Conservation (phyloP, 2,888 invertebrate genomes). For the Polyommatus icarus region DNA sequence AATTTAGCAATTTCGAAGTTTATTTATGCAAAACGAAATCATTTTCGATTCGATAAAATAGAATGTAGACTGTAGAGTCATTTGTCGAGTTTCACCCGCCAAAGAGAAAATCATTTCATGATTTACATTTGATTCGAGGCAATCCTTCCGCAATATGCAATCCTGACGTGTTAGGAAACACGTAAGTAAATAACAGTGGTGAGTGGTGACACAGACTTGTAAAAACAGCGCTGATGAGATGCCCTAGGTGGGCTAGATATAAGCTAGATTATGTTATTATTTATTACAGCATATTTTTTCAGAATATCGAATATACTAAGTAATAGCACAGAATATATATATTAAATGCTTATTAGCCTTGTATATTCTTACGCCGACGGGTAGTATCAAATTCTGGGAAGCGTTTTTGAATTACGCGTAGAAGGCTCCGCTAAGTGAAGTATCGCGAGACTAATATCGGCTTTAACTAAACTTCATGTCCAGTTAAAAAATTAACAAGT, state of each 20-base stretch:
- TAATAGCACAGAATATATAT: no score
- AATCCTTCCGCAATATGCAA: conserved; percentile 3
- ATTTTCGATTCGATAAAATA: not conserved
- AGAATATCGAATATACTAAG: no score
- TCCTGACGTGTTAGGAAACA: not conserved
- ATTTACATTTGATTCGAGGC: conserved; percentile 17
- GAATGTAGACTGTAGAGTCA: not conserved
- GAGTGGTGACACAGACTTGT: not conserved
- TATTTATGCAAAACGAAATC: not conserved
- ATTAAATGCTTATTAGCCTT: no score
- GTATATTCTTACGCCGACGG: no score
- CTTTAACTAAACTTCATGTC: no score
- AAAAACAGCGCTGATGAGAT: conserved; percentile 1
- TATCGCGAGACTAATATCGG: no score
- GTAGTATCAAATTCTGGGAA: no score
- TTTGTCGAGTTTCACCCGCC: not conserved
- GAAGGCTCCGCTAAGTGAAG: no score
- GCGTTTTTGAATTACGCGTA: no score
- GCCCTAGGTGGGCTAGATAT: not conserved
- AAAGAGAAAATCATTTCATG: conserved; percentile 12
- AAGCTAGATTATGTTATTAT: no score
- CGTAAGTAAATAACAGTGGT: not conserved
- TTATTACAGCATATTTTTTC: not conserved
- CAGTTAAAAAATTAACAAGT: no score
- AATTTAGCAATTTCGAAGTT: not conserved